These are phyloP conservation scores for Mirounga angustirostris DNA, from an alignment of 2,113 vertebrate species.

Conservation along the genomic window DNA sequence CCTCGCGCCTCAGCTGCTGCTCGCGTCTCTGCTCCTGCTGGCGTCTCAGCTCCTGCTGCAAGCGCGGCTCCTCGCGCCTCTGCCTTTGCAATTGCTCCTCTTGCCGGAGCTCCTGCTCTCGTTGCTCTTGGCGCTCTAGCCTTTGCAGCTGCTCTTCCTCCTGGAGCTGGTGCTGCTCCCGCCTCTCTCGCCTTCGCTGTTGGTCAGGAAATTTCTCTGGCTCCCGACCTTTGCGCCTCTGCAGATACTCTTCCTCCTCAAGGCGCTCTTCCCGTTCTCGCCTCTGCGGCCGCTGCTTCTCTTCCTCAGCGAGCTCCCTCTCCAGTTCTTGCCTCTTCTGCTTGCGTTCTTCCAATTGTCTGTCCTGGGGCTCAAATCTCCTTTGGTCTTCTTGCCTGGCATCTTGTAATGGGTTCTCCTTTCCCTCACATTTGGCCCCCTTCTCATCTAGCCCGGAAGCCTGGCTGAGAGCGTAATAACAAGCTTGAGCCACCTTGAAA, in stretches of 20 bases:
- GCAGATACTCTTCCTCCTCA: background rate
- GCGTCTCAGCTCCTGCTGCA: background rate
- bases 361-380: conserved; percentile 18
- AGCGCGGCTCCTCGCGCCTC: background rate
- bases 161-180: background rate
- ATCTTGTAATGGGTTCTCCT: background rate
- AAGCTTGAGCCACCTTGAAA: conserved; percentile 86
- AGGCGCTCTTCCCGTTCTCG: background rate
- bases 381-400: conserved; percentile 54
- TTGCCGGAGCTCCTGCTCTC: conserved; percentile 1
- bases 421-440: background rate
- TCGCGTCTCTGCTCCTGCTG: background rate
- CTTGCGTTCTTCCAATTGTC: conserved; percentile 43
- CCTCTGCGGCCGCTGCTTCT: conserved; percentile 55
- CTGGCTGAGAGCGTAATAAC: conserved; percentile 74
- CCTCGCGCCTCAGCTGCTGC: background rate
- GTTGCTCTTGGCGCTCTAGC: background rate
- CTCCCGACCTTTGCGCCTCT: background rate
- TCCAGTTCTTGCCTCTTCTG: conserved; percentile 54
- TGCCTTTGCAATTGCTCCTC: background rate
- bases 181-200: background rate
- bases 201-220: background rate
- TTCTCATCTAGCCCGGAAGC: conserved; percentile 29
- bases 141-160: background rate
- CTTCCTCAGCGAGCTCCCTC: background rate